These are phyloP conservation scores for Sisyra nigra DNA, from an alignment of 2,888 invertebrate genomes.

Conservation along the genomic window DNA sequence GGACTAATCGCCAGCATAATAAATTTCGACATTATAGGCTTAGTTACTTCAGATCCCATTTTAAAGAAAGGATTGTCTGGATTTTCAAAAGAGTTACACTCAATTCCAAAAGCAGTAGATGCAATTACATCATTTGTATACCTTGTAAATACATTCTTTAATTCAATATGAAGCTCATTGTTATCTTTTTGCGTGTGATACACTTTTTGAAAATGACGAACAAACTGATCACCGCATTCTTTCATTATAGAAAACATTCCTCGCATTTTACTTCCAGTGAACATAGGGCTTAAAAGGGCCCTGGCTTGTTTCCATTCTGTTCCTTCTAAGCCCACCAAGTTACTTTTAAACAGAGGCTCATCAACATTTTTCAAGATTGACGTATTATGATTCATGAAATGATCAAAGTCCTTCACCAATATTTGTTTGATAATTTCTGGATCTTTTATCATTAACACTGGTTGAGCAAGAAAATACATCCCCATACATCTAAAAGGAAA, in stretches of 20 bases:
- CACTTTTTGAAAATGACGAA: constrained; percentile 15
- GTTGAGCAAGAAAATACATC: too few relatives aligned
- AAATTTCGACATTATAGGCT: constrained; percentile 18
- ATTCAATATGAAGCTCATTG: constrained; percentile 19
- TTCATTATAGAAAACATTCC: constrained; percentile 19
- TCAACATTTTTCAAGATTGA: constrained; percentile 12
- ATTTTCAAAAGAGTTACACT: constrained; percentile 35
- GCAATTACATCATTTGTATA: constrained; percentile 37
- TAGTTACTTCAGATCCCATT: constrained; percentile 31
- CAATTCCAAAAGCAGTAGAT: constrained; percentile 32
- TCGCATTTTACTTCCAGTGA: constrained; percentile 24
- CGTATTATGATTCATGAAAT: constrained; percentile 17
- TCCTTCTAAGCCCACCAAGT: constrained; percentile 14
- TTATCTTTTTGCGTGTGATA: constrained; percentile 8
- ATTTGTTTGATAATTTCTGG: constrained; percentile 21
- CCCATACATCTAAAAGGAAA: too few relatives aligned
- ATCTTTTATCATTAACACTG: constrained; percentile 18
- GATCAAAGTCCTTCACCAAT: constrained; percentile 16
- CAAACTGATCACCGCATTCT: constrained; percentile 14
- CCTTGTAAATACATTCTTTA: constrained; percentile 29
- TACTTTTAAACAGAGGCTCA: constrained; percentile 17
- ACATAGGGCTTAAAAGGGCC: constrained; percentile 24
- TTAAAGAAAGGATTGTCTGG: constrained; percentile 34
- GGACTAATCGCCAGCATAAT: too few relatives aligned
- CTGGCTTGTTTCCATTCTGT: constrained; percentile 25